Conservation (phyloP, 2,113 vertebrate species). For the Neotoma lepida region DNA sequence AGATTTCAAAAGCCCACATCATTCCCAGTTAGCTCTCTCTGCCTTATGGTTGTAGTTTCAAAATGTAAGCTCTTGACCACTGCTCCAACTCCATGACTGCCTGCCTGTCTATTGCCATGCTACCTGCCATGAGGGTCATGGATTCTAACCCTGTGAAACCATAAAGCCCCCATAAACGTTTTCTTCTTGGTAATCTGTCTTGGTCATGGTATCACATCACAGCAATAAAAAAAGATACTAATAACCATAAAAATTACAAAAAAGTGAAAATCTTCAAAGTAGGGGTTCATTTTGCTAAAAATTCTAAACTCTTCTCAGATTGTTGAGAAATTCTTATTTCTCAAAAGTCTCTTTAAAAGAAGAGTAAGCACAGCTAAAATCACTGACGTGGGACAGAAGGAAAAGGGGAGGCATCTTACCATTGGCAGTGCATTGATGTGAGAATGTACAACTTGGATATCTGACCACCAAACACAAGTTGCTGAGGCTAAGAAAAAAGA, state of each 20-base stretch:
- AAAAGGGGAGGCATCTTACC: constrained; percentile 78
- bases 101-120: background rate
- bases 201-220: background rate
- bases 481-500: constrained; percentile 79
- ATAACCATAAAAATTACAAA: constrained; percentile 22
- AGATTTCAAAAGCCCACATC: background rate
- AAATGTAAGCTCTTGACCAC: background rate
- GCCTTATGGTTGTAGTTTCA: background rate
- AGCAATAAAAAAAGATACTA: background rate
- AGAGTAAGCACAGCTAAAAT: background rate
- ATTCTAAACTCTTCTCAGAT: constrained; percentile 21
- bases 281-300: background rate
- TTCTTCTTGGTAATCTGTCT: background rate
- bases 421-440: constrained; percentile 90
- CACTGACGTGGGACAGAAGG: background rate
- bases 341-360: background rate
- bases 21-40: background rate
- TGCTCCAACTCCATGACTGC: too few species aligned
- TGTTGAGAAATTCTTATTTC: background rate
- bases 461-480: constrained; percentile 80
- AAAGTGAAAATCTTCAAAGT: background rate
- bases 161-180: background rate
- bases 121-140: background rate
- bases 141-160: background rate
- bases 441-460: constrained; percentile 81